Percentiles rank a stretch among this genome's conserved stretches.
phyloP scores from a whole-genome alignment of 2,888 invertebrate genomes.

The Drosophila borborema region DNA sequence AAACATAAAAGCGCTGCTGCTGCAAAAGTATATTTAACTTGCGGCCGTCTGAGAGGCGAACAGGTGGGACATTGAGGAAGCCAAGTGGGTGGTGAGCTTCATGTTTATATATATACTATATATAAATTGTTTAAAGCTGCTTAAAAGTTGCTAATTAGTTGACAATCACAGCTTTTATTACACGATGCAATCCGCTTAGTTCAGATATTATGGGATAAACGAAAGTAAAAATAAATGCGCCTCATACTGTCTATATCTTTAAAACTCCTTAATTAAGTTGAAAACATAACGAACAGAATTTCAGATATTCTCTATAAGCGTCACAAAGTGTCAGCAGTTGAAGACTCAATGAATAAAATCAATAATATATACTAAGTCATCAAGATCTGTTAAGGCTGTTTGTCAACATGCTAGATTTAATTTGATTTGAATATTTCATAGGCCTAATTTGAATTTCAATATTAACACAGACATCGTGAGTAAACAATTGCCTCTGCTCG shows the following conservation, averaged over 20 bases:
- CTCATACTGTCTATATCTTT: conserved; percentile 3
- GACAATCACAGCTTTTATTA: conserved; percentile 37
- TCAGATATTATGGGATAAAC: conserved; percentile 8
- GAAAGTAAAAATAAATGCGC: neutral
- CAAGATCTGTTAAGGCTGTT: conserved; percentile 1
- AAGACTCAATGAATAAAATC: neutral
- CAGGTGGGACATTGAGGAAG: neutral
- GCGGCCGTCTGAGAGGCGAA: neutral
- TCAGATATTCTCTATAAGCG: conserved; percentile 3
- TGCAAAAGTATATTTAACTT: conserved; percentile 49
- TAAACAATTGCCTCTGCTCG: conserved; percentile 25
- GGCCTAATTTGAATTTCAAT: conserved; percentile 25
- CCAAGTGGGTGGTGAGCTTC: neutral
- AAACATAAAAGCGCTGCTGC: conserved; percentile 57
- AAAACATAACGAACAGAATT: neutral
- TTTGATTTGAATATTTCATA: conserved; percentile 30
- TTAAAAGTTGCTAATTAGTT: conserved; percentile 67
- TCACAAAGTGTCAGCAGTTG: neutral
- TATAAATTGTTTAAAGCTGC: conserved; percentile 41
- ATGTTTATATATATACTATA: conserved; percentile 17
- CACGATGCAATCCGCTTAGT: neutral
- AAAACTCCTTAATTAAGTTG: conserved; percentile 26
- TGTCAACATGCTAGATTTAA: neutral
- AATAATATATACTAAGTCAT: neutral
- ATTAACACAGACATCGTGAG: conserved; percentile 23